These are phyloP conservation scores for Emydocephalus ijimae DNA, from an alignment of 2,113 vertebrate genomes.

Conservation along the genomic window DNA sequence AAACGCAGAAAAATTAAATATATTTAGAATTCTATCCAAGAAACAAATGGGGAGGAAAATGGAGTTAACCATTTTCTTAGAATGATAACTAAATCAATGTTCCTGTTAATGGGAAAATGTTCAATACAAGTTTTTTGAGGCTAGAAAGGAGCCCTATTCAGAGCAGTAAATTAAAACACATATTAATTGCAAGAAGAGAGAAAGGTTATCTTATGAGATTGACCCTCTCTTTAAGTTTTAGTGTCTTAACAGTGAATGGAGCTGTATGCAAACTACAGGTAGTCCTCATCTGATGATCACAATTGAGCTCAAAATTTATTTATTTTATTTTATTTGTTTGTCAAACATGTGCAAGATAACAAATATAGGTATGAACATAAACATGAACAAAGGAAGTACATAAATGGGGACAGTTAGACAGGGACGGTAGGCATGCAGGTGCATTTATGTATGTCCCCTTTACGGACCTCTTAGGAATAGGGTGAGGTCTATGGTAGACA, in stretches of 20 bases:
- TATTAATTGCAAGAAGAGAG: neutral
- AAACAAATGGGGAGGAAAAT: slow-evolving; percentile 57
- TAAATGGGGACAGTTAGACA: no score
- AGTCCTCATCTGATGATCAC: no score
- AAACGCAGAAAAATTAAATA: slow-evolving; percentile 65
- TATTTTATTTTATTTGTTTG: no score
- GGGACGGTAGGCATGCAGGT: no score
- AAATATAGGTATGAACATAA: no score
- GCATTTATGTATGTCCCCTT: no score
- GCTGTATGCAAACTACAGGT: neutral
- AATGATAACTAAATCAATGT: slow-evolving; percentile 65
- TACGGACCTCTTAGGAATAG: no score
- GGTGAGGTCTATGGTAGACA: no score
- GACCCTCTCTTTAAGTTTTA: no score
- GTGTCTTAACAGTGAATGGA: neutral
- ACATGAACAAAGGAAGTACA: no score
- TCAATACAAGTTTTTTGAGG: slow-evolving; percentile 51
- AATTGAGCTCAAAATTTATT: no score
- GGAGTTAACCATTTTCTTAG: slow-evolving; percentile 62
- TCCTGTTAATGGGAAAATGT: slow-evolving; percentile 34
- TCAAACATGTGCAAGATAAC: no score
- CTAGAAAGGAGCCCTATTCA: slow-evolving; percentile 32
- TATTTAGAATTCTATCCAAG: slow-evolving; percentile 57
- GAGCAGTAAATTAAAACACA: neutral
- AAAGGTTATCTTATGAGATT: neutral